Evolutionary conservation across 2,113 vertebrate genomes (phyloP).

Genomic region (Nycticebus coucang): DNA sequence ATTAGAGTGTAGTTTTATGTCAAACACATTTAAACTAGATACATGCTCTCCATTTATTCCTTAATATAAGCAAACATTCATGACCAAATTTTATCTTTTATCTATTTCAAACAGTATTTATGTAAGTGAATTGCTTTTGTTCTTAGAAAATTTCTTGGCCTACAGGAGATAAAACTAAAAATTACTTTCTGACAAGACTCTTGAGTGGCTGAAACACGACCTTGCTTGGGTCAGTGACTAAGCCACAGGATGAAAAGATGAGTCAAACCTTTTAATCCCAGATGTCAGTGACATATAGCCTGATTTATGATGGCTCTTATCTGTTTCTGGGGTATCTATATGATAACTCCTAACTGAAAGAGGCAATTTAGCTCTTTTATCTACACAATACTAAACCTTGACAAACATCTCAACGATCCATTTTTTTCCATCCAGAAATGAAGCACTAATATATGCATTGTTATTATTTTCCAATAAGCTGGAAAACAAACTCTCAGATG

Average conservation of each 20-base stretch:
- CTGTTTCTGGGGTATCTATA: neutral
- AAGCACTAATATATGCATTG: neutral
- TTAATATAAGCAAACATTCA: conserved; percentile 24
- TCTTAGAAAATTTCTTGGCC: neutral
- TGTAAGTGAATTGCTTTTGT: neutral
- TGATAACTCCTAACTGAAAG: conserved; percentile 25
- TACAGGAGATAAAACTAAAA: conserved; percentile 31
- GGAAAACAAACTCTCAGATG: neutral
- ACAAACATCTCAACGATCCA: neutral
- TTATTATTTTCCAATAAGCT: neutral
- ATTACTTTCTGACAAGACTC: neutral
- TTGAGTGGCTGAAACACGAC: neutral
- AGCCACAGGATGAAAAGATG: neutral
- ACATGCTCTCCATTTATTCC: neutral
- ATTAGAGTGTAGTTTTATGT: conserved; percentile 37
- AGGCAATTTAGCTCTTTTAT: conserved; percentile 5
- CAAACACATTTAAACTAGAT: conserved; percentile 28
- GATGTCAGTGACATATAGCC: neutral
- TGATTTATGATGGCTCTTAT: neutral
- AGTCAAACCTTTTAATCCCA: conserved; percentile 17
- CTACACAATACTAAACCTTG: neutral
- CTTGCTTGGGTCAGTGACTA: neutral
- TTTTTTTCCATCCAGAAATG: conserved; percentile 31
- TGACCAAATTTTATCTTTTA: conserved; percentile 5
- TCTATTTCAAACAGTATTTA: neutral